Evolutionary conservation across 2,113 vertebrate genomes (phyloP).

Genomic region (Trachemys scripta): DNA sequence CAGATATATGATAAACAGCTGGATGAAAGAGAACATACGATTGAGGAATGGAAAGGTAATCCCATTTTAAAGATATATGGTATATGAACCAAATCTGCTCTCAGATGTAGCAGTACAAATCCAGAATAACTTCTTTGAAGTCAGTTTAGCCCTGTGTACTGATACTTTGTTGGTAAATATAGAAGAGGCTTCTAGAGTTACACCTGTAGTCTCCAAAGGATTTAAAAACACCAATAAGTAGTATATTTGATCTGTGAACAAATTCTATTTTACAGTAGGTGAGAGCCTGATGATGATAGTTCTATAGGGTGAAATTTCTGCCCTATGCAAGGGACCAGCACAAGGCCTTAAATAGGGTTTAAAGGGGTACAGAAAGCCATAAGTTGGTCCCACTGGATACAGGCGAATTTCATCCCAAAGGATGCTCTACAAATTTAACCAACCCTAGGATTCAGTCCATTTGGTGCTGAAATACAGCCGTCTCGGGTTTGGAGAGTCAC

Average conservation of each 20-base stretch:
- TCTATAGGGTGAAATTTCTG: no score
- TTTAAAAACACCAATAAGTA: background rate
- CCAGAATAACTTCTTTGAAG: background rate
- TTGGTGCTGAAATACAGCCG: background rate
- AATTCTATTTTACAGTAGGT: background rate
- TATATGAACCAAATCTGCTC: fast-evolving
- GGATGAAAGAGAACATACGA: constrained; percentile 99
- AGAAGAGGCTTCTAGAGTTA: background rate
- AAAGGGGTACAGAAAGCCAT: background rate
- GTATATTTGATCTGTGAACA: background rate
- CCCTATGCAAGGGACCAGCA: no score
- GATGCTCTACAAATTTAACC: background rate
- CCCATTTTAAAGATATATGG: background rate
- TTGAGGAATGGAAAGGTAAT: constrained; percentile 99
- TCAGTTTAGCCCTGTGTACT: background rate
- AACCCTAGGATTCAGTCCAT: background rate
- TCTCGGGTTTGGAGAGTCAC: background rate
- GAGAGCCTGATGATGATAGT: background rate
- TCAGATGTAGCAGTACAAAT: background rate
- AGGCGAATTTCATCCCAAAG: background rate
- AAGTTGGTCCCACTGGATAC: background rate
- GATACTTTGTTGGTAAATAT: background rate
- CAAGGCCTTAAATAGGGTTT: background rate
- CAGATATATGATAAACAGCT: constrained; percentile 99
- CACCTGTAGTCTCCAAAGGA: background rate